Evolutionary conservation across 1,140 invertebrate genomes (phyloP).

Genomic region (Ostrea denselamellosa): DNA sequence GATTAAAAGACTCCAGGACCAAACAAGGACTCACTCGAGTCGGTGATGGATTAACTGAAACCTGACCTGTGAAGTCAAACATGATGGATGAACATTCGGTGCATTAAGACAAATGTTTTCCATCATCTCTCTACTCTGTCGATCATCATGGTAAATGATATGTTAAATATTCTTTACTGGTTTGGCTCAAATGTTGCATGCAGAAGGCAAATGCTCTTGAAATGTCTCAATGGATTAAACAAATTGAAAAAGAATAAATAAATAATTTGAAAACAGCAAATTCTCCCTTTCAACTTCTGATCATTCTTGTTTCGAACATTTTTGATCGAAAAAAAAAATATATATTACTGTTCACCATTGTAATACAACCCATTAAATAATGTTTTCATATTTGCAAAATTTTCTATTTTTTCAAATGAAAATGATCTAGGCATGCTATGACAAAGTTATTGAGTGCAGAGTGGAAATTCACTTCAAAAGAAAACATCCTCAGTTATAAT

Average conservation of each 20-base stretch:
- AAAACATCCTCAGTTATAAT: background rate
- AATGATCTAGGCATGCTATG: no score
- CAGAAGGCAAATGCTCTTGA: no score
- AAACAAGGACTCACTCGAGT: background rate
- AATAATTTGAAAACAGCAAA: no score
- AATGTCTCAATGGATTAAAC: no score
- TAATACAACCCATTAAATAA: no score
- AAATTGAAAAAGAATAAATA: no score
- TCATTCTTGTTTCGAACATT: no score
- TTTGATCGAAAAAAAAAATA: no score
- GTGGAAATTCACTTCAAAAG: background rate
- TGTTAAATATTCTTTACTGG: background rate
- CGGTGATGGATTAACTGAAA: conserved; percentile 8
- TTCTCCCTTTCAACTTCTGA: no score
- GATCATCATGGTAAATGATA: background rate
- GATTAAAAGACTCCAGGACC: background rate
- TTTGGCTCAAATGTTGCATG: background rate
- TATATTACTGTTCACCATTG: no score
- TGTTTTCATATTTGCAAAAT: no score
- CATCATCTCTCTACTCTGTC: background rate
- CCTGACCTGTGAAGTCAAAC: conserved; percentile 5
- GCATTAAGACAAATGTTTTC: background rate
- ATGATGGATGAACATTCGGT: conserved; percentile 25
- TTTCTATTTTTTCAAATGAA: no score
- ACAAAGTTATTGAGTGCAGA: background rate